Percentiles rank a stretch among this genome's conserved stretches.
These are phyloP conservation scores for Chelonus formosanus DNA, from an alignment of 2,888 invertebrate genomes.

Conservation along the genomic window DNA sequence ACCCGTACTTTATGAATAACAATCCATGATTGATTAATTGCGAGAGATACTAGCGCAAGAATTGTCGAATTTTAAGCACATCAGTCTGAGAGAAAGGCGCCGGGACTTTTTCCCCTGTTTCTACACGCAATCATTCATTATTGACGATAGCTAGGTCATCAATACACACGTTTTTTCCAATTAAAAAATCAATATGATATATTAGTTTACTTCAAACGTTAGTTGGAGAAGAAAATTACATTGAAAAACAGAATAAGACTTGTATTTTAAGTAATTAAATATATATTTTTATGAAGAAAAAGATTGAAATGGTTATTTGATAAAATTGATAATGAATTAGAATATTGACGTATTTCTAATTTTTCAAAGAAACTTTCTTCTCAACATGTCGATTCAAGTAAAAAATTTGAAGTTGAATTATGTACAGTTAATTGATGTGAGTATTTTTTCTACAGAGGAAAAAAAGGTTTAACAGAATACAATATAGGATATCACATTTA, in stretches of 20 bases:
- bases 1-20: constrained; percentile 21
- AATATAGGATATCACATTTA: too few species aligned
- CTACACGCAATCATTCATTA: constrained; percentile 23
- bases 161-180: constrained; percentile 10
- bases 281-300: too few species aligned
- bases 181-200: constrained; percentile 4
- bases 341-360: too few species aligned
- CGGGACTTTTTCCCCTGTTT: constrained; percentile 10
- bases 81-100: constrained; percentile 24
- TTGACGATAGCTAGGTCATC: constrained; percentile 1
- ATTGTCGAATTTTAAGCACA: constrained; percentile 14
- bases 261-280: too few species aligned
- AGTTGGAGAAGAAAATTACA: background rate
- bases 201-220: background rate
- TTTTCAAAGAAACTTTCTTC: too few species aligned
- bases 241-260: too few species aligned
- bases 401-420: background rate
- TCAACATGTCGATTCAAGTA: background rate
- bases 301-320: too few species aligned
- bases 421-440: constrained; percentile 12
- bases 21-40: constrained; percentile 7
- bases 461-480: too few species aligned
- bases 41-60: constrained; percentile 2
- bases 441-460: background rate
- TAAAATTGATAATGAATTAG: too few species aligned